phyloP scores from a whole-genome alignment of 2,888 invertebrate species.

The Heteromyza rotundicornis region DNA sequence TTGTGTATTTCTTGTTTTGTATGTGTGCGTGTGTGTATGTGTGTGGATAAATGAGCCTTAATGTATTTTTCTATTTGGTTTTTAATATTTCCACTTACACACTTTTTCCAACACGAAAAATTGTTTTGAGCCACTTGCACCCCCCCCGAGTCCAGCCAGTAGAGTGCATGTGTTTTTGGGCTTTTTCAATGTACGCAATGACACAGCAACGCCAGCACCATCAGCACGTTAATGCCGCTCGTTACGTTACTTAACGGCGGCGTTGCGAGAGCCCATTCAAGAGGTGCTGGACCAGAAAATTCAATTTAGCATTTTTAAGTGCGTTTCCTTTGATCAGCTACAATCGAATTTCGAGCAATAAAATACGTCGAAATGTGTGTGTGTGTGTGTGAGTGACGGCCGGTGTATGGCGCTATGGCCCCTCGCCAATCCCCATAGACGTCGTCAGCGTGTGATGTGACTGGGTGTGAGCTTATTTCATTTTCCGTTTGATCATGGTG shows the following conservation, averaged over 20 bases:
- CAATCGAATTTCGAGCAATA: conserved; percentile 59
- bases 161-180: not conserved
- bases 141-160: not conserved
- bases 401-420: too few relatives aligned
- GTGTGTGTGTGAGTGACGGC: too few relatives aligned
- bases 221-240: not conserved
- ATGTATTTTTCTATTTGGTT: conserved; percentile 38
- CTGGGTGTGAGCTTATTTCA: conserved; percentile 33
- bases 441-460: too few relatives aligned
- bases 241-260: too few relatives aligned
- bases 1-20: too few relatives aligned
- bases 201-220: not conserved
- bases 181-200: not conserved
- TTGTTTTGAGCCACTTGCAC: not conserved
- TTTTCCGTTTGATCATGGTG: conserved; percentile 41
- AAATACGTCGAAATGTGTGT: conserved; percentile 34
- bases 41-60: conserved; percentile 52
- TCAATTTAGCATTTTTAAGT: conserved; percentile 61
- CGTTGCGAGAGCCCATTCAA: conserved; percentile 22
- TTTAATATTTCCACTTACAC: conserved; percentile 30
- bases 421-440: not conserved
- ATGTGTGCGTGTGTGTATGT: too few relatives aligned
- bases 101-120: conserved; percentile 7
- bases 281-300: conserved; percentile 56
- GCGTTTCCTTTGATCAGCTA: conserved; percentile 61